Percentiles rank a stretch among this genome's conserved stretches.
phyloP scores from a whole-genome alignment of 2,113 vertebrate genomes.

The Glareola pratincola region DNA sequence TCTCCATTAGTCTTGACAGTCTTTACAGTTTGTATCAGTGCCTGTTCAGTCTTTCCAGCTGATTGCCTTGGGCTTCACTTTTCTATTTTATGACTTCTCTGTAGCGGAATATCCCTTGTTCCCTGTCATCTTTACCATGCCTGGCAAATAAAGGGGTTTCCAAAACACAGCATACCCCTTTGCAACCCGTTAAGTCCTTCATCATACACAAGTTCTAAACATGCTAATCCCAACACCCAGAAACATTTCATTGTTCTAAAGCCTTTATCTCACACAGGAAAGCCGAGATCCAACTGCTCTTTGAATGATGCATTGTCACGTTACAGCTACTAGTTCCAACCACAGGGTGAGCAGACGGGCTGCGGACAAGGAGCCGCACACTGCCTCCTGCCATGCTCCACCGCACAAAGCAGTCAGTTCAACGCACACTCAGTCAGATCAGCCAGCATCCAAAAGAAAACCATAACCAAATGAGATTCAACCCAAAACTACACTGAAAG shows the following conservation, averaged over 20 bases:
- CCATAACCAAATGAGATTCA: neutral
- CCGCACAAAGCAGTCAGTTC: neutral
- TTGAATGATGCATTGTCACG: neutral
- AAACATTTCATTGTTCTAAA: neutral
- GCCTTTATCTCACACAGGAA: neutral
- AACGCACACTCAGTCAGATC: neutral
- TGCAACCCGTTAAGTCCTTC: neutral
- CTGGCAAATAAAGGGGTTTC: neutral
- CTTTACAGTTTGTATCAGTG: neutral
- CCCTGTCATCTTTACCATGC: neutral
- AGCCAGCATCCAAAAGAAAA: neutral
- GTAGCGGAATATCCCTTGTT: neutral
- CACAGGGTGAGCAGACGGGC: fast-evolving
- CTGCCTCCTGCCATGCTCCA: neutral
- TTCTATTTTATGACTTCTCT: neutral
- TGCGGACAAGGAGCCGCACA: neutral
- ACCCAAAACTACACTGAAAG: neutral
- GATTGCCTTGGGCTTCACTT: neutral
- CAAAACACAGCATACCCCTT: neutral
- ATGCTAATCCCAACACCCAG: neutral
- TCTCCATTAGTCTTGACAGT: neutral
- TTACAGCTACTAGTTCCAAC: neutral
- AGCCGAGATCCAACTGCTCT: neutral
- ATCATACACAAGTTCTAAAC: neutral
- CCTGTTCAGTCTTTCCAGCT: neutral